These are phyloP conservation scores for Grallaria varia DNA, from an alignment of 2,113 vertebrate genomes.

Conservation along the genomic window DNA sequence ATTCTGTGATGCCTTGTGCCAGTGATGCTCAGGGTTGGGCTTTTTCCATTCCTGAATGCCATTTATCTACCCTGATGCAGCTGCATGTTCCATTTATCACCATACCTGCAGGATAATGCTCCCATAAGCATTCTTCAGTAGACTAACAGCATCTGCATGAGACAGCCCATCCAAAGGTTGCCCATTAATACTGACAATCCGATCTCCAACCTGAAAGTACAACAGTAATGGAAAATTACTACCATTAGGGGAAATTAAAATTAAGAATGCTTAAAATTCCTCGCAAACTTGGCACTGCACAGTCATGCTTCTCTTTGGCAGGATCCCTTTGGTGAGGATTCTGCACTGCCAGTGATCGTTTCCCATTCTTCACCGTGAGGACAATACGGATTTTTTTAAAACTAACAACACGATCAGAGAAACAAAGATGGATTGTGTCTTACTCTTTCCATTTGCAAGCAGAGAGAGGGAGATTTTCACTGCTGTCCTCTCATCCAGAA, in stretches of 20 bases:
- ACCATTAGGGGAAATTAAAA: conserved; percentile 75
- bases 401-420: conserved; percentile 3
- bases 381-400: background rate
- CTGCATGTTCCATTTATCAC: conserved; percentile 63
- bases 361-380: background rate
- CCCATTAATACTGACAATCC: conserved; percentile 92
- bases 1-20: conserved; percentile 49
- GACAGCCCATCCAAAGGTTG: conserved; percentile 86
- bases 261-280: conserved; percentile 69
- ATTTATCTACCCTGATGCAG: conserved; percentile 76
- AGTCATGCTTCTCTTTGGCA: conserved; percentile 53
- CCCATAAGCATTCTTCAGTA: conserved; percentile 91
- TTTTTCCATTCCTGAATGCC: background rate
- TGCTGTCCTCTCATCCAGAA: background rate
- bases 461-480: background rate
- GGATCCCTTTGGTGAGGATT: conserved; percentile 47
- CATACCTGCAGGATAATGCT: conserved; percentile 89
- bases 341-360: background rate
- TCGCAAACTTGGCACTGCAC: conserved; percentile 25
- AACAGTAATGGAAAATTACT: conserved; percentile 71
- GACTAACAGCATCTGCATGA: conserved; percentile 88
- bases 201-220: conserved; percentile 89
- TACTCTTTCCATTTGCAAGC: background rate
- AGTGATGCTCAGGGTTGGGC: conserved; percentile 38
- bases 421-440: conserved; percentile 22